A percentile compares a stretch with the other conserved stretches of the same genome.
Evolutionary conservation across 2,888 invertebrate species (phyloP).

Genomic region (Strigamia maritima): DNA sequence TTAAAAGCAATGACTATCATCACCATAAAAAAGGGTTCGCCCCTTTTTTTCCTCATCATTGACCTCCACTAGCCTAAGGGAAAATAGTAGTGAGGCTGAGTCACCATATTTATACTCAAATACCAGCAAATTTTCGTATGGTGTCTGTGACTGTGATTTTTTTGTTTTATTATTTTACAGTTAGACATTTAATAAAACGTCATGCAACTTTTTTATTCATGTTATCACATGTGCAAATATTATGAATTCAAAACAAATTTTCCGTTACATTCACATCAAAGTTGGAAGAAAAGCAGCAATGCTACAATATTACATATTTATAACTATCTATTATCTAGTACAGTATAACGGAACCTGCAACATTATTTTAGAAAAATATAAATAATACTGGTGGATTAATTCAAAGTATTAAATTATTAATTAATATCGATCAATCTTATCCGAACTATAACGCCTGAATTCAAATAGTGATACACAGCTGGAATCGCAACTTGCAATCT

Average conservation of each 20-base stretch:
- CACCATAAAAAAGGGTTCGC: conserved; percentile 10
- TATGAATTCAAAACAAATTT: too few species aligned
- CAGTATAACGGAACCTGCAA: too few species aligned
- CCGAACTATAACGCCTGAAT: too few species aligned
- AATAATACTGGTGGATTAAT: background rate
- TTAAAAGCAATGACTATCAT: conserved; percentile 15
- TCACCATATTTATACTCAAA: background rate
- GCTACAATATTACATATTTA: too few species aligned
- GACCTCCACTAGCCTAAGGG: background rate
- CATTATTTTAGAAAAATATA: background rate
- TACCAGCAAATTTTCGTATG: background rate
- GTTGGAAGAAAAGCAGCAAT: too few species aligned
- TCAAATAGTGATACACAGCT: too few species aligned
- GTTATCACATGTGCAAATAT: too few species aligned
- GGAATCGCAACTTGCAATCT: too few species aligned
- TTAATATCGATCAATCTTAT: too few species aligned
- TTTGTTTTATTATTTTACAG: background rate
- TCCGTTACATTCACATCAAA: too few species aligned
- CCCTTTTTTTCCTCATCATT: conserved; percentile 15
- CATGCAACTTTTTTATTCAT: background rate
- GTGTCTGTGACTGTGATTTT: background rate
- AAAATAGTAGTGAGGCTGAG: conserved; percentile 2
- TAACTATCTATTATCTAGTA: too few species aligned
- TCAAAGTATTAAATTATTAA: too few species aligned
- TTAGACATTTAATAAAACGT: background rate